Evolutionary conservation across 2,113 vertebrate species (phyloP).

Genomic region (Austrofundulus limnaeus): DNA sequence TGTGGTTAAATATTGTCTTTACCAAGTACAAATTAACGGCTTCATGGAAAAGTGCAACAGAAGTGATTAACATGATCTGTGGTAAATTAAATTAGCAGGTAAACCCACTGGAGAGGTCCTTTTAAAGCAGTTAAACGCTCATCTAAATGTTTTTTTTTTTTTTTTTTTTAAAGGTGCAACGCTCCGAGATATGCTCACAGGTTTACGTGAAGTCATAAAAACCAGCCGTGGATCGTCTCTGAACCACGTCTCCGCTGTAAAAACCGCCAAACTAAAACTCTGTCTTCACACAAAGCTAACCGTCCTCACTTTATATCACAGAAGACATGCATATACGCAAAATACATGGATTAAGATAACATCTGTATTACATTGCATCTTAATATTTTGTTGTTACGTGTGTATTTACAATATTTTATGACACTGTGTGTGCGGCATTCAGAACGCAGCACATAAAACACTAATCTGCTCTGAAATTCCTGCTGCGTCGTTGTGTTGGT

Average conservation of each 20-base stretch:
- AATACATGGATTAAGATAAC: conserved; percentile 67
- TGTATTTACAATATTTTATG: conserved; percentile 67
- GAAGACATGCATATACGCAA: conserved; percentile 81
- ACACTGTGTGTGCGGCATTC: conserved; percentile 12
- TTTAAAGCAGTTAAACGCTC: not conserved
- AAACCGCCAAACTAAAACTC: conserved; percentile 51
- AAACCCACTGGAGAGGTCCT: conserved; percentile 21
- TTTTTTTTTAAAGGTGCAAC: conserved; percentile 1
- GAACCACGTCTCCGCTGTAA: conserved; percentile 42
- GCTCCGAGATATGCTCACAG: conserved; percentile 33
- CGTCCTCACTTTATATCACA: conserved; percentile 19
- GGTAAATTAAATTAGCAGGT: too few species aligned
- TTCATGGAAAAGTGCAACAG: too few species aligned
- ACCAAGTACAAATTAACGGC: not conserved
- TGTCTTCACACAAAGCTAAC: conserved; percentile 37
- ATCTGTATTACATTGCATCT: conserved; percentile 74
- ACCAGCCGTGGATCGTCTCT: conserved; percentile 23
- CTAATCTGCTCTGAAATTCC: too few species aligned
- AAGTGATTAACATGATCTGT: too few species aligned
- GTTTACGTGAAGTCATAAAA: not conserved
- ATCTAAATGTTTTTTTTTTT: conserved; percentile 14
- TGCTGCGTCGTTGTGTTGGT: conserved; percentile 23
- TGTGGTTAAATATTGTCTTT: too few species aligned
- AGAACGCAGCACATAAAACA: not conserved
- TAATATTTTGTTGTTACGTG: conserved; percentile 59